phyloP scores from a whole-genome alignment of 2,888 invertebrate species.

The Seira musarum region DNA sequence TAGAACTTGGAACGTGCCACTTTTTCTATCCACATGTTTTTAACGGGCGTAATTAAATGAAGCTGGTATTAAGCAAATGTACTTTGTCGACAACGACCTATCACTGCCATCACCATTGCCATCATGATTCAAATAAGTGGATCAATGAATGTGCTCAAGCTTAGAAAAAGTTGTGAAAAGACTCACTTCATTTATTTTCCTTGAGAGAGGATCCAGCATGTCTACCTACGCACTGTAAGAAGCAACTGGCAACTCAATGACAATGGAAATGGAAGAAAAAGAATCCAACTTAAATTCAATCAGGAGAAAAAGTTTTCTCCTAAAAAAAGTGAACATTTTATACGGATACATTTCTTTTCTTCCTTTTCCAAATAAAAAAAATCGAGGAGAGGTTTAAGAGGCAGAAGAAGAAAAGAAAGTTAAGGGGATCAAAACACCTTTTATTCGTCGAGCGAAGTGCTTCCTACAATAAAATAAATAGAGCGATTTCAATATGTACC shows the following conservation, averaged over 20 bases:
- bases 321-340: not conserved
- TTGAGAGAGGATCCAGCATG: no score
- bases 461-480: slow-evolving; percentile 11
- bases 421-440: slow-evolving; percentile 14
- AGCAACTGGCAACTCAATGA: no score
- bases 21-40: not conserved
- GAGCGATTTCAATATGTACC: slow-evolving; percentile 13
- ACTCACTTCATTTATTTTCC: not conserved
- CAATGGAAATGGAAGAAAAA: slow-evolving; percentile 15
- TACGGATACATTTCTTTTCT: not conserved
- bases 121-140: no score
- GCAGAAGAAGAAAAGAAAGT: slow-evolving; percentile 16
- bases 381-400: slow-evolving; percentile 1
- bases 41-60: not conserved
- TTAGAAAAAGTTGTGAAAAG: no score
- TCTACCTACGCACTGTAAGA: no score
- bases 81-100: not conserved
- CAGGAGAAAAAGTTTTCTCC: not conserved
- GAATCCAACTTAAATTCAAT: slow-evolving; percentile 14
- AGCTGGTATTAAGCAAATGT: not conserved
- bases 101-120: not conserved
- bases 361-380: not conserved
- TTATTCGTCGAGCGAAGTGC: not conserved
- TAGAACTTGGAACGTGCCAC: not conserved
- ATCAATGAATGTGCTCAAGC: no score